Evolutionary conservation across 2,888 invertebrate species (phyloP).

Genomic region (Abrostola triplasia): DNA sequence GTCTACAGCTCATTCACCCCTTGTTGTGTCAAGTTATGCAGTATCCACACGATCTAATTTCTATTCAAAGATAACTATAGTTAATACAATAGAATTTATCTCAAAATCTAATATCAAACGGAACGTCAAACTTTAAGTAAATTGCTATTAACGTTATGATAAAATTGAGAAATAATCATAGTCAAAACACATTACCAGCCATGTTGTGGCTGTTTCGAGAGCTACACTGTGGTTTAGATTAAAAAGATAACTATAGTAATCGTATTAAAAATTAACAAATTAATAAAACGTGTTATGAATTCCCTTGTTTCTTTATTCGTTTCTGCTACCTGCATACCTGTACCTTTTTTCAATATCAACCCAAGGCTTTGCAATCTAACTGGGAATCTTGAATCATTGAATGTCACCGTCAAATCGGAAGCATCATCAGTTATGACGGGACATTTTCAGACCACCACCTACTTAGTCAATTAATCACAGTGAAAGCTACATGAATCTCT

Average conservation of each 20-base stretch:
- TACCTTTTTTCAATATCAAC: conserved; percentile 8
- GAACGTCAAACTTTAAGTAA: no score
- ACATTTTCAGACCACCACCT: conserved; percentile 29
- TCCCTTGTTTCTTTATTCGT: background rate
- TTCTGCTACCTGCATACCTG: background rate
- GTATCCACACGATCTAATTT: background rate
- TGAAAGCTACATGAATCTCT: conserved; percentile 51
- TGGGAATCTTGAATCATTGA: conserved; percentile 46
- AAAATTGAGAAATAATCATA: no score
- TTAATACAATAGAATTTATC: background rate
- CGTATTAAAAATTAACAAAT: no score
- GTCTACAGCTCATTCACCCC: conserved; percentile 2
- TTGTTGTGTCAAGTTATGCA: background rate
- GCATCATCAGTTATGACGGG: conserved; percentile 33
- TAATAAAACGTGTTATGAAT: no score
- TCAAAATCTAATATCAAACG: no score
- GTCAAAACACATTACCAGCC: no score
- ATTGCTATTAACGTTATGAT: no score
- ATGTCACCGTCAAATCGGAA: conserved; percentile 32
- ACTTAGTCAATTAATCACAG: conserved; percentile 48
- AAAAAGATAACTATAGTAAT: no score
- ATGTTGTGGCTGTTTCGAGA: no score
- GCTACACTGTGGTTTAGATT: no score
- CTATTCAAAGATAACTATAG: background rate
- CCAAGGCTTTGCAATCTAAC: conserved; percentile 13